phyloP scores from a whole-genome alignment of 2,888 invertebrate species.

The Leucoma salicis region DNA sequence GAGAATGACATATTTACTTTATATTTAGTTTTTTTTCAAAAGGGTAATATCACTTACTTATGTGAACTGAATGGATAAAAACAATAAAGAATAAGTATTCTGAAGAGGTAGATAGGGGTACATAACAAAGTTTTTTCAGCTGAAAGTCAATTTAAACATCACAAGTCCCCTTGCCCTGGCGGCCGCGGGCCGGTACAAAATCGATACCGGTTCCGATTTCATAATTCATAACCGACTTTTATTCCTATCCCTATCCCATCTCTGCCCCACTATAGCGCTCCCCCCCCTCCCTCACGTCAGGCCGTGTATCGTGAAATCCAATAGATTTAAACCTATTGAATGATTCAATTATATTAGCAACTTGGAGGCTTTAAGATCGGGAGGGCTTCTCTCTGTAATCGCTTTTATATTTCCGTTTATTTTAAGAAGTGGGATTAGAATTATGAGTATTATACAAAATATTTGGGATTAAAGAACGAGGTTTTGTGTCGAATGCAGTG shows the following conservation, averaged over 20 bases:
- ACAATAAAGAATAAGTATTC: too few relatives aligned
- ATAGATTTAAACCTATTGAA: conserved; percentile 19
- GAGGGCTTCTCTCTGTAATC: background rate
- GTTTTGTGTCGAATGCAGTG: too few relatives aligned
- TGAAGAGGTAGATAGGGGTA: too few relatives aligned
- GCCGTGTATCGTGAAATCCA: conserved; percentile 9
- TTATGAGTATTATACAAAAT: background rate
- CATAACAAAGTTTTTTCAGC: too few relatives aligned
- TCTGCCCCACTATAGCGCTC: conserved; percentile 1
- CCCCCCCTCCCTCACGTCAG: conserved; percentile 1
- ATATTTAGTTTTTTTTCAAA: too few relatives aligned
- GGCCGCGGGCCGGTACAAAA: conserved; percentile 30
- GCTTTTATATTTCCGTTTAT: background rate
- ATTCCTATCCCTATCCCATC: conserved; percentile 25
- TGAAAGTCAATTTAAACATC: background rate
- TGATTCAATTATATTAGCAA: conserved; percentile 19
- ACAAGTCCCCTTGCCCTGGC: background rate
- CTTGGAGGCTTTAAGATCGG: background rate
- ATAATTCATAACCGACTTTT: conserved; percentile 54
- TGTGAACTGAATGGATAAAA: too few relatives aligned
- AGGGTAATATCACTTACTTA: too few relatives aligned
- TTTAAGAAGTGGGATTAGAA: background rate
- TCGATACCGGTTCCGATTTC: conserved; percentile 47
- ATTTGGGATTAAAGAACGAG: background rate
- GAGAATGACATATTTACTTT: too few relatives aligned